These are phyloP conservation scores for Malthinus flaveolus DNA, from an alignment of 2,888 invertebrate species.

Conservation along the genomic window DNA sequence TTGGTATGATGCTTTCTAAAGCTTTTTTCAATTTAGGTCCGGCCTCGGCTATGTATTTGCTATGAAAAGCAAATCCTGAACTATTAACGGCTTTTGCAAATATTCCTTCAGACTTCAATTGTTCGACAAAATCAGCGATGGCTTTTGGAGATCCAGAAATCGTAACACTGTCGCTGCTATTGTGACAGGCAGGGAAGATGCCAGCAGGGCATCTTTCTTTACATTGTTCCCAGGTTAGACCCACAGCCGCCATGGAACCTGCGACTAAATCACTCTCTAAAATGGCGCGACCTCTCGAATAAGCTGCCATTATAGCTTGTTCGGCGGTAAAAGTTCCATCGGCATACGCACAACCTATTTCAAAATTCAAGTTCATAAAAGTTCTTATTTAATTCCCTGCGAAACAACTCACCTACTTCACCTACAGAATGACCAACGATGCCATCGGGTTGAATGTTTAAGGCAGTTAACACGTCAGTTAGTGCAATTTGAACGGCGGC, in stretches of 20 bases:
- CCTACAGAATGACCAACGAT: slow-evolving; percentile 96
- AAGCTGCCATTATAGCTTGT: slow-evolving; percentile 92
- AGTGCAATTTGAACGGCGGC: slow-evolving; percentile 95
- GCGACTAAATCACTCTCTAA: slow-evolving; percentile 71
- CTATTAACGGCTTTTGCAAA: slow-evolving; percentile 87
- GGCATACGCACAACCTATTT: slow-evolving; percentile 94
- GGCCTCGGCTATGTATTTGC: slow-evolving; percentile 84
- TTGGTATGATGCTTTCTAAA: slow-evolving; percentile 79
- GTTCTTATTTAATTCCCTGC: too few species aligned
- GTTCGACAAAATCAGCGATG: slow-evolving; percentile 69
- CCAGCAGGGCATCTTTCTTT: slow-evolving; percentile 74
- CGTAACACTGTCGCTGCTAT: slow-evolving; percentile 91
- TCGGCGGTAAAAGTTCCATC: slow-evolving; percentile 94
- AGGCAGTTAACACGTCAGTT: slow-evolving; percentile 79
- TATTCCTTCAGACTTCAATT: slow-evolving; percentile 72
- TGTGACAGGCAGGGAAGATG: slow-evolving; percentile 91
- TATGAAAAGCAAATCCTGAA: slow-evolving; percentile 92
- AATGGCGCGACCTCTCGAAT: slow-evolving; percentile 88
- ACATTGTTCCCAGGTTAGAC: slow-evolving; percentile 85
- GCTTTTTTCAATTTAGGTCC: slow-evolving; percentile 78
- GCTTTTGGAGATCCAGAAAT: slow-evolving; percentile 83
- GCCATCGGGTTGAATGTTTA: slow-evolving; percentile 87
- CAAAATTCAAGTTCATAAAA: slow-evolving; percentile 52
- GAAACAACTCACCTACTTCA: too few species aligned
- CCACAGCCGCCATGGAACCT: slow-evolving; percentile 93